These are phyloP conservation scores for Tinea pellionella DNA, from an alignment of 2,888 invertebrate species.

Conservation along the genomic window DNA sequence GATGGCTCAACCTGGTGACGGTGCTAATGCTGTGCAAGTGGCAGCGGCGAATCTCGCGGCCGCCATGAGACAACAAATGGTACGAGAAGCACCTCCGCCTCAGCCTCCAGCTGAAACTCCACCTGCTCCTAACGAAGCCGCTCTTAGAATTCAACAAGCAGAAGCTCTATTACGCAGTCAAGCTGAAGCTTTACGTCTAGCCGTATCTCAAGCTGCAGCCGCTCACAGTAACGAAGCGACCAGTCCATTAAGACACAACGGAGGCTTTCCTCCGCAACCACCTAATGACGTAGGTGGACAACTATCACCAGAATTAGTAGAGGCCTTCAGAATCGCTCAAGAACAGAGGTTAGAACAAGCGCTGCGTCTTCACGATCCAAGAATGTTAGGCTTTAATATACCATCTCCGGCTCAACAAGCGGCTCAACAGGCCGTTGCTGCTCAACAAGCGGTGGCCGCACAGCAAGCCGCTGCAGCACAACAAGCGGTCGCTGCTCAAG, in stretches of 20 bases:
- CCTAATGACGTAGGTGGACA: constrained; percentile 62
- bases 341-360: constrained; percentile 88
- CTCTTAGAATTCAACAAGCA: constrained; percentile 79
- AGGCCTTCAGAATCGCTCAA: constrained; percentile 76
- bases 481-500: constrained; percentile 15
- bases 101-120: constrained; percentile 83
- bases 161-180: constrained; percentile 86
- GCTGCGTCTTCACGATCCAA: constrained; percentile 83
- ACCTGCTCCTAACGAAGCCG: constrained; percentile 82
- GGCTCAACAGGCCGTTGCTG: constrained; percentile 23
- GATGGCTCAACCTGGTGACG: constrained; percentile 72
- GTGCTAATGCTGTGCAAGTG: constrained; percentile 76
- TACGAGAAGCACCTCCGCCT: constrained; percentile 67
- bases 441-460: constrained; percentile 21
- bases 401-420: constrained; percentile 52
- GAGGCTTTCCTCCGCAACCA: constrained; percentile 52
- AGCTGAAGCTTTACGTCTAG: constrained; percentile 85
- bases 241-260: constrained; percentile 59
- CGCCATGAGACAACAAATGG: constrained; percentile 75
- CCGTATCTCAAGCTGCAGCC: constrained; percentile 78
- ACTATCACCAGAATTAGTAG: constrained; percentile 77
- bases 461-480: constrained; percentile 29
- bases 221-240: constrained; percentile 55
- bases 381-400: constrained; percentile 82
- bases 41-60: constrained; percentile 82